Evolutionary conservation across 2,113 vertebrate genomes (phyloP).

Genomic region (Semnornis frantzii): DNA sequence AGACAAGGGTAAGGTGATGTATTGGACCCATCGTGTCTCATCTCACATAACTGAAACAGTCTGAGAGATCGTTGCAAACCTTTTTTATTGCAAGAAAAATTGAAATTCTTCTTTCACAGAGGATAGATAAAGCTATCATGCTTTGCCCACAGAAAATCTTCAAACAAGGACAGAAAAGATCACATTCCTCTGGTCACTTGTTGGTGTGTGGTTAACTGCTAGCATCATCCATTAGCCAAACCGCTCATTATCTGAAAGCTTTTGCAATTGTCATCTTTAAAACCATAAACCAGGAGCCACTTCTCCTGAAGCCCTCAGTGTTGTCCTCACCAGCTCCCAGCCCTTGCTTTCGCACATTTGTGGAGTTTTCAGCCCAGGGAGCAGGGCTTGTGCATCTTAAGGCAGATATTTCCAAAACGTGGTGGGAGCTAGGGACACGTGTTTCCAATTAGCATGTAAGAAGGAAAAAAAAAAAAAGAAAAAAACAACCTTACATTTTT

Average conservation of each 20-base stretch:
- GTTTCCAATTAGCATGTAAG: conserved; percentile 39
- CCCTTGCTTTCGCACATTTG: neutral
- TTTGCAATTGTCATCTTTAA: neutral
- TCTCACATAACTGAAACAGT: neutral
- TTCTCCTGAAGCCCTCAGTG: neutral
- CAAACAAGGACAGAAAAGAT: neutral
- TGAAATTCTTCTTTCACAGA: neutral
- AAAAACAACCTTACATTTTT: neutral
- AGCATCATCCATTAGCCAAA: neutral
- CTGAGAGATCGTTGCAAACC: neutral
- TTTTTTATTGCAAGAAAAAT: neutral
- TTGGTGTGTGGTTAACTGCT: neutral
- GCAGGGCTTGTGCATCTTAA: neutral
- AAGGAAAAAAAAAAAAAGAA: neutral
- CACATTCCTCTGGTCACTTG: neutral
- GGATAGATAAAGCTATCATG: neutral
- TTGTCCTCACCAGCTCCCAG: rapidly evolving
- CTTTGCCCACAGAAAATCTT: conserved; percentile 1
- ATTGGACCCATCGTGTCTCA: rapidly evolving
- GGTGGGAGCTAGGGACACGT: neutral
- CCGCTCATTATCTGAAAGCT: neutral
- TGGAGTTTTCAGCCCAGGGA: neutral
- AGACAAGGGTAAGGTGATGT: neutral
- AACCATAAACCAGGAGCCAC: neutral
- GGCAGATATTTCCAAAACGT: conserved; percentile 15